Percentiles rank a stretch among this genome's conserved stretches.
phyloP scores from a whole-genome alignment of 30 jellyfish, hydroid and myxozoan species.

The Aurelia coerulea region DNA sequence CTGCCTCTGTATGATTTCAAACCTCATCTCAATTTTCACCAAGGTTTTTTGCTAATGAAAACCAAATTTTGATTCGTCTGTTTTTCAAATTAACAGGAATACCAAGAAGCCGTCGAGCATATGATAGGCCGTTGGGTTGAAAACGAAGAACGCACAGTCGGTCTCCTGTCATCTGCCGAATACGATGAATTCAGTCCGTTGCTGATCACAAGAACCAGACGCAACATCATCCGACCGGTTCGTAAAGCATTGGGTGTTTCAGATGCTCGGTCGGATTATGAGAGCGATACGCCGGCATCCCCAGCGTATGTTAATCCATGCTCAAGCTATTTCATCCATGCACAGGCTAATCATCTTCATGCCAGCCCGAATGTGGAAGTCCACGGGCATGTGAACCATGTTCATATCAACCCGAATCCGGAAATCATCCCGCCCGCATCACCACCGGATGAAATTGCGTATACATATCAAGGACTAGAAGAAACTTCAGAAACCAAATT shows the following conservation, averaged over 20 bases:
- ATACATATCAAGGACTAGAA: no score
- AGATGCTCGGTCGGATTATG: conserved; percentile 77
- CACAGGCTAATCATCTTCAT: neutral
- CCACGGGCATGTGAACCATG: neutral
- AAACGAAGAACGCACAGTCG: conserved; percentile 94
- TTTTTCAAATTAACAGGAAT: conserved; percentile 58
- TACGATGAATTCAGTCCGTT: conserved; percentile 84
- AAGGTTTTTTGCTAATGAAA: no score
- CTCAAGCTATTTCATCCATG: no score
- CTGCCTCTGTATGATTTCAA: no score
- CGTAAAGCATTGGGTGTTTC: conserved; percentile 84
- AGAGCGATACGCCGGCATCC: conserved; percentile 43
- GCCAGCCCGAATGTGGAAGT: conserved; percentile 13
- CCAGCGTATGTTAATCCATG: no score
- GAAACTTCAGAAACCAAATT: no score
- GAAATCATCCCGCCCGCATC: no score
- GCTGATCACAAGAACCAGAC: conserved; percentile 77
- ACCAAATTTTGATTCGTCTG: neutral
- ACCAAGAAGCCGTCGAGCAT: conserved; percentile 92
- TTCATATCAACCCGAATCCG: no score
- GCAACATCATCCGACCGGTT: conserved; percentile 94
- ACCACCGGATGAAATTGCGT: no score
- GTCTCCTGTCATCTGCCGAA: conserved; percentile 85
- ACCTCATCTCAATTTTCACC: no score
- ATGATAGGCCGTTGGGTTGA: conserved; percentile 97